Percentiles rank a stretch among this genome's conserved stretches.
These are phyloP conservation scores for Xenopus laevis DNA, from an alignment of 2,113 vertebrate species.

Conservation along the genomic window DNA sequence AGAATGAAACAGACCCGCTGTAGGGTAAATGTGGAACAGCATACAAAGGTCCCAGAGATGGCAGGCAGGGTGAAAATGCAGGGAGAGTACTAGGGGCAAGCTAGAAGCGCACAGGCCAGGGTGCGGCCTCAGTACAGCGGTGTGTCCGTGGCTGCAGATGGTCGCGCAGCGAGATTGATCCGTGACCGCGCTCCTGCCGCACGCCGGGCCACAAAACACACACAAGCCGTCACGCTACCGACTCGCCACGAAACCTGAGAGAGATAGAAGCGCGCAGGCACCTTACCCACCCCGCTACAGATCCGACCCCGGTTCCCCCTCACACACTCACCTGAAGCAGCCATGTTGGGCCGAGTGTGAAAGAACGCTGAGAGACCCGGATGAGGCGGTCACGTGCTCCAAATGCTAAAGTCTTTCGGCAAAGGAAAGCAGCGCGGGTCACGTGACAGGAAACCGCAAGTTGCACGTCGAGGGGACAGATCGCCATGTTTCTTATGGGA, in stretches of 20 bases:
- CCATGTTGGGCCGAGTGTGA: slow-evolving; percentile 84
- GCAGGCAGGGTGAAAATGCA: neutral
- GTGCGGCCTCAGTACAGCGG: slow-evolving; percentile 24
- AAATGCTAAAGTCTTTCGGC: slow-evolving; percentile 51
- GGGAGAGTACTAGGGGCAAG: neutral
- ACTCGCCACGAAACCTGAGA: neutral
- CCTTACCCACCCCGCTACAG: neutral
- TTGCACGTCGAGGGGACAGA: too few species aligned
- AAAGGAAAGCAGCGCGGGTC: slow-evolving; percentile 43
- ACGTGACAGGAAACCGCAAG: slow-evolving; percentile 25
- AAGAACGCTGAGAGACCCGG: slow-evolving; percentile 76
- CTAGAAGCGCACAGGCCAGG: neutral
- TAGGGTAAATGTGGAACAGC: too few species aligned
- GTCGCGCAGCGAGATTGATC: neutral
- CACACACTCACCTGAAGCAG: slow-evolving; percentile 83
- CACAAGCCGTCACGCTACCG: neutral
- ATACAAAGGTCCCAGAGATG: too few species aligned
- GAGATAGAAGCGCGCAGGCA: neutral
- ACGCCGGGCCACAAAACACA: neutral
- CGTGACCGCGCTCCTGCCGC: neutral
- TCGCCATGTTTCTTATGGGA: slow-evolving; percentile 22
- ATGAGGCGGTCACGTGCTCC: slow-evolving; percentile 78
- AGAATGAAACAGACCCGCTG: too few species aligned
- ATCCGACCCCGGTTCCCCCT: slow-evolving; percentile 45
- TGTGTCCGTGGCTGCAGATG: slow-evolving; percentile 6